phyloP scores from a whole-genome alignment of 2,797 vertebrate genomes.

The Telmatherina bonti region DNA sequence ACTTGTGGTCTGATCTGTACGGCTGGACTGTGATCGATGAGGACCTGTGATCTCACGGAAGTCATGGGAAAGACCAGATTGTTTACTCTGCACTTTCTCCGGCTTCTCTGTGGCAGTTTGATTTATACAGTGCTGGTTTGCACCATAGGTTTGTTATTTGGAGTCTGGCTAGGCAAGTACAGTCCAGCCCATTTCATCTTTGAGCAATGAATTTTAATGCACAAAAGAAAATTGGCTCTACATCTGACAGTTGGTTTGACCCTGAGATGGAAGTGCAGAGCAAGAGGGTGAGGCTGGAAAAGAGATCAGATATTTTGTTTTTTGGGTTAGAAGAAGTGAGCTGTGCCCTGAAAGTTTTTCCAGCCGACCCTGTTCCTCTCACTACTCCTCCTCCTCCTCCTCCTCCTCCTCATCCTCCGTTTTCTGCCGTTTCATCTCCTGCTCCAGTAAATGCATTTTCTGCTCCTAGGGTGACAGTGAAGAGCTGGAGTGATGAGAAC shows the following conservation, averaged over 20 bases:
- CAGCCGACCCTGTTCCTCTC: slow-evolving; percentile 41
- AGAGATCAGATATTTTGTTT: slow-evolving; percentile 72
- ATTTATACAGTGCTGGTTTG: slow-evolving; percentile 75
- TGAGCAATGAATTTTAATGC: slow-evolving; percentile 73
- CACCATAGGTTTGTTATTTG: slow-evolving; percentile 58
- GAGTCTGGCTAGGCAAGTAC: slow-evolving; percentile 34
- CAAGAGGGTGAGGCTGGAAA: slow-evolving; percentile 57
- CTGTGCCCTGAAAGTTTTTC: slow-evolving; percentile 66
- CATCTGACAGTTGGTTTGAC: slow-evolving; percentile 61
- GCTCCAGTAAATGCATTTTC: slow-evolving; percentile 65
- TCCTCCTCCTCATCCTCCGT: slow-evolving; percentile 19
- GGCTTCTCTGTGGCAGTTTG: slow-evolving; percentile 75
- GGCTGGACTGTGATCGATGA: slow-evolving; percentile 76
- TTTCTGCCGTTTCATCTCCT: slow-evolving; percentile 47
- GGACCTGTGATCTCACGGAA: slow-evolving; percentile 65
- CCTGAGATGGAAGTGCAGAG: slow-evolving; percentile 54
- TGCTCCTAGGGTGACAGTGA: slow-evolving; percentile 44
- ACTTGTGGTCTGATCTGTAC: slow-evolving; percentile 51
- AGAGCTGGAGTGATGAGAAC: slow-evolving; percentile 44
- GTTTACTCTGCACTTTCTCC: slow-evolving; percentile 84
- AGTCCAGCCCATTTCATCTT: slow-evolving; percentile 53
- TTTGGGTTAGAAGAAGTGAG: slow-evolving; percentile 65
- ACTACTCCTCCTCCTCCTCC: slow-evolving; percentile 16
- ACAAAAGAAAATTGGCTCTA: slow-evolving; percentile 60
- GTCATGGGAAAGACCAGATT: slow-evolving; percentile 78